Percentiles rank a stretch among this genome's conserved stretches.
Conservation (phyloP, 53 echinoderm and acorn worm genomes). For the Paracentrotus lividus region DNA sequence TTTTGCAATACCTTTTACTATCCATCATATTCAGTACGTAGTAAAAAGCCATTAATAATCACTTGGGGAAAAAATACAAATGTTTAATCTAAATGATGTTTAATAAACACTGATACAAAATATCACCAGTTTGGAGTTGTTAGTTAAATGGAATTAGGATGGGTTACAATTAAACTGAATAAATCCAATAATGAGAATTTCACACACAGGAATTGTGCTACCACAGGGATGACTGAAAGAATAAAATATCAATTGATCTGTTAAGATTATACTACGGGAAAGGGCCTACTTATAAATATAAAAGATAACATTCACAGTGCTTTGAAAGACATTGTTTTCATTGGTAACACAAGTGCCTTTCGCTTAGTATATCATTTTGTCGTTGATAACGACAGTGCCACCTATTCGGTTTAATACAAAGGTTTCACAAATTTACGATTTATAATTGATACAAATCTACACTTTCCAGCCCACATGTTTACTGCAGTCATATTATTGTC, state of each 20-base stretch:
- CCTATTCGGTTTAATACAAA: background rate
- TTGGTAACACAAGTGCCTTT: slow-evolving; percentile 19
- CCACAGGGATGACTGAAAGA: background rate
- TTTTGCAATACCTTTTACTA: background rate
- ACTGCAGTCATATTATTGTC: background rate
- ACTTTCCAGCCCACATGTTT: background rate
- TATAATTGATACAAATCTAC: background rate
- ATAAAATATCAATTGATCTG: background rate
- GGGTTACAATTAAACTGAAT: background rate
- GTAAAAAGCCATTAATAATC: background rate
- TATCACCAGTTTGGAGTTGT: background rate
- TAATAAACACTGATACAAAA: background rate
- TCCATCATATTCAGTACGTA: background rate
- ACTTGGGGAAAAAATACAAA: background rate
- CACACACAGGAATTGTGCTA: background rate
- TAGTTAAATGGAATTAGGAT: background rate
- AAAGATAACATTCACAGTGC: background rate
- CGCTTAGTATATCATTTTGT: background rate
- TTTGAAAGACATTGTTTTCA: slow-evolving; percentile 14
- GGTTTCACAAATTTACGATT: slow-evolving; percentile 25
- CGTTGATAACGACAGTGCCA: background rate
- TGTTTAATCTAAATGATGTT: background rate
- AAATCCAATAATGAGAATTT: background rate
- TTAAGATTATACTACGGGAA: background rate
- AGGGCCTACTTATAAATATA: background rate